Evolutionary conservation across 2,888 invertebrate genomes (phyloP).

Genomic region (Cyaniris semiargus): DNA sequence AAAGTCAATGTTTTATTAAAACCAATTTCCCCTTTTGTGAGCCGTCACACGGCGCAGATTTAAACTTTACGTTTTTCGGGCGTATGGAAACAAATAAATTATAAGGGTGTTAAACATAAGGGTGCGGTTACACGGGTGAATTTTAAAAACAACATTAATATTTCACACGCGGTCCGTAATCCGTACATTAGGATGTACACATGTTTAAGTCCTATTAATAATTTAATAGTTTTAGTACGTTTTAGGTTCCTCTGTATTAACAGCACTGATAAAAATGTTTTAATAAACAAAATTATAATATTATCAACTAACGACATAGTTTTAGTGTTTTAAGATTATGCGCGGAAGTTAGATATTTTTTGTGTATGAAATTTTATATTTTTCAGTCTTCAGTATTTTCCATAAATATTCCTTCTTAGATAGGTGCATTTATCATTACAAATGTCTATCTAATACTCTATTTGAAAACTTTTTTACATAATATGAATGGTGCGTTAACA

Average conservation of each 20-base stretch:
- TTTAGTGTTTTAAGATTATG: too few relatives aligned
- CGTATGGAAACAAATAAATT: slow-evolving; percentile 35
- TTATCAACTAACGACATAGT: too few relatives aligned
- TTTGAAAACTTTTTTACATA: too few relatives aligned
- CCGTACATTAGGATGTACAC: slow-evolving; percentile 4
- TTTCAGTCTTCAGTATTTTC: too few relatives aligned
- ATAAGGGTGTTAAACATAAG: slow-evolving; percentile 32
- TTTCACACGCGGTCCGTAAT: slow-evolving; percentile 1
- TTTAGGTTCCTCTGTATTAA: not conserved
- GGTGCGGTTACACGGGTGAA: slow-evolving; percentile 21
- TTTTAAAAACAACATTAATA: slow-evolving; percentile 5
- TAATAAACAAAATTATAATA: too few relatives aligned
- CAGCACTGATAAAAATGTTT: too few relatives aligned
- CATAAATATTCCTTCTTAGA: too few relatives aligned
- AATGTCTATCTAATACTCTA: too few relatives aligned
- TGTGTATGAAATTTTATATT: too few relatives aligned
- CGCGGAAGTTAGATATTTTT: too few relatives aligned
- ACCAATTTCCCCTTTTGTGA: slow-evolving; percentile 47
- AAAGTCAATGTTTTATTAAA: slow-evolving; percentile 54
- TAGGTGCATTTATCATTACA: too few relatives aligned
- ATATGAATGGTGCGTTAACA: too few relatives aligned
- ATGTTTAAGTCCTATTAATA: not conserved
- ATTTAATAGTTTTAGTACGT: not conserved
- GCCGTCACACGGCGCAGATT: slow-evolving; percentile 35
- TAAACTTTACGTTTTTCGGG: slow-evolving; percentile 29